Evolutionary conservation across 2,888 invertebrate genomes (phyloP), one percentile per base, ranked within the genome.

Genomic region (Drosophila planitibia): DNA sequence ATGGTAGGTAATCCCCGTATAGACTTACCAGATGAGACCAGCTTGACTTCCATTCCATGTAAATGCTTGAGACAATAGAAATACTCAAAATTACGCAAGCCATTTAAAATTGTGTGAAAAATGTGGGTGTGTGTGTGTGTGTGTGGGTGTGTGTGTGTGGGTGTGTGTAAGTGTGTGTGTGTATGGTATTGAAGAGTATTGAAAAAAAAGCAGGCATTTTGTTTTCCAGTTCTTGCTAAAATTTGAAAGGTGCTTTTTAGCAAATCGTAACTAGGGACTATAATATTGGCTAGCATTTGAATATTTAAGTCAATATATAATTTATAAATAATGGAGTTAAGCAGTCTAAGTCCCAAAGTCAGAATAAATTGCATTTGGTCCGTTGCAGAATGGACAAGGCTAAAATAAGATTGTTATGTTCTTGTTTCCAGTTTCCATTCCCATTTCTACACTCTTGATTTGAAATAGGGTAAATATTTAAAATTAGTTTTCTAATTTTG

Each of bases 11-110:
- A 62, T 62, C 70, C 70, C 19, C 22, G 39, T 39, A 51, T 57
- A 51, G 33, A 62, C 39, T 37, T 59, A 16, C 32, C 70, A 70
- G 70, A 49, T 54, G 70, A 37, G 70, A 39, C 70, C 41, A 25
- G 51, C 33, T 7, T 7, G 16, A 35, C 41, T 28, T 47, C 9
- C 30, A 54, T 39, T 39, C 25, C 14, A 22, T 49, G 22, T 14
- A 35, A 39, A 68, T 44, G 55, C 35, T 37, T 37, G 58, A 70
- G 69, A 69, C 52, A 68, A 69, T 68, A 30, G 14, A 51, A 57
- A 44, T 10, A 30, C 25, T 44, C 44, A 35, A 67, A 52, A 16
- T 35, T 30, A 52, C 37, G 47, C n/a, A 39, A 54, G 22, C 16
- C 33, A 25, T 41, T 30, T 22, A 39, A 52, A 5, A 10, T 7